Conservation (phyloP, 2,113 vertebrate genomes). For the Fregata magnificens region DNA sequence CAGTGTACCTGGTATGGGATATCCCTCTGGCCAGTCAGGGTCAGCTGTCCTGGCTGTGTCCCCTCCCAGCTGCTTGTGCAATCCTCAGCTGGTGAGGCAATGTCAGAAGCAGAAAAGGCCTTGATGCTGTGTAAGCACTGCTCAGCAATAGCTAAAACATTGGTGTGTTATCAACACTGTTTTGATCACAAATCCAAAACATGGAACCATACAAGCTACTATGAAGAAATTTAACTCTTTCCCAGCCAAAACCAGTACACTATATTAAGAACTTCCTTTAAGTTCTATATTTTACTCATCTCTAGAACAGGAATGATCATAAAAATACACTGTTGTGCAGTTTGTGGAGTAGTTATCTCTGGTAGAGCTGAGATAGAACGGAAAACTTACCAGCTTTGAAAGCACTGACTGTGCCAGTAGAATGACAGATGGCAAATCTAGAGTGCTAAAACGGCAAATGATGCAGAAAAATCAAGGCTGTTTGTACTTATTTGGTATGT, state of each 20-base stretch:
- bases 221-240: not conserved
- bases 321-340: not conserved
- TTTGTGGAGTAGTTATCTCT: not conserved
- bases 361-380: not conserved
- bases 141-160: not conserved
- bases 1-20: too few species aligned
- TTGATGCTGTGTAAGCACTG: too few species aligned
- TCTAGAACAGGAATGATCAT: not conserved
- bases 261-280: not conserved
- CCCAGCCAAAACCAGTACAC: not conserved
- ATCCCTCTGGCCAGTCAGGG: not conserved
- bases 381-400: not conserved
- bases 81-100: accelerated
- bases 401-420: not conserved
- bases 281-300: not conserved
- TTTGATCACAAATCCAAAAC: not conserved
- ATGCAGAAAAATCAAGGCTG: not conserved
- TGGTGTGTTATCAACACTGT: not conserved
- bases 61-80: not conserved
- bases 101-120: not conserved
- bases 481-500: not conserved
- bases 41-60: not conserved
- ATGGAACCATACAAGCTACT: not conserved
- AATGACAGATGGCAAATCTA: not conserved
- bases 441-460: not conserved